Evolutionary conservation across 2,888 invertebrate species (phyloP).

Genomic region (Idaea aversata): DNA sequence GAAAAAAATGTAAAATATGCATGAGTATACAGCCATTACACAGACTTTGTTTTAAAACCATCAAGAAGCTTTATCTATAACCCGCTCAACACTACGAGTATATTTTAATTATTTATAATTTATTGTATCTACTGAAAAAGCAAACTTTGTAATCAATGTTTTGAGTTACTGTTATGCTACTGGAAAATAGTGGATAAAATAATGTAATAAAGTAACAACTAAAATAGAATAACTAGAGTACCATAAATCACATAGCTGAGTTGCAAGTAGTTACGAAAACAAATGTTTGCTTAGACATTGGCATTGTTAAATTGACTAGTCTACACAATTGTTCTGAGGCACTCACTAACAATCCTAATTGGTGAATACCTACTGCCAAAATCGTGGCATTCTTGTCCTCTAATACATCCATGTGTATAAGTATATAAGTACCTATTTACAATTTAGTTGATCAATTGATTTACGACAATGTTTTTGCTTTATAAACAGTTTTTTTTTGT

Average conservation of each 20-base stretch:
- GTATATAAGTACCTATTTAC: neutral
- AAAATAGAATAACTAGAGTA: neutral
- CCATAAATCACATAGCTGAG: neutral
- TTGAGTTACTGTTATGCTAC: conserved; percentile 2
- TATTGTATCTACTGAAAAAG: conserved; percentile 4
- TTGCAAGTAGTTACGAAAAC: neutral
- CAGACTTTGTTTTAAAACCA: too few species aligned
- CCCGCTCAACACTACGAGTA: too few species aligned
- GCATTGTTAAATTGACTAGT: neutral
- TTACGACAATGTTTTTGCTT: neutral
- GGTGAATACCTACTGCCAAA: conserved; percentile 26
- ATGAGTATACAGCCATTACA: neutral
- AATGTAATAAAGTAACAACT: neutral
- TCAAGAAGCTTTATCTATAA: too few species aligned
- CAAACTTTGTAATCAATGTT: conserved; percentile 19
- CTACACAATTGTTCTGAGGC: conserved; percentile 21
- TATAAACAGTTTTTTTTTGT: neutral
- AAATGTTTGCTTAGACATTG: conserved; percentile 13
- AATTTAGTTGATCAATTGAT: too few species aligned
- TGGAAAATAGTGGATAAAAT: neutral
- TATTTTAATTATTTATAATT: too few species aligned
- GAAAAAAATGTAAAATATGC: neutral
- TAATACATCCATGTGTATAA: conserved; percentile 6
- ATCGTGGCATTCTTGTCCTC: conserved; percentile 26
- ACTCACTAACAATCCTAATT: conserved; percentile 31